Base-by-base conservation (phyloP, 2,113 vertebrate genomes). In the Hippolais icterina region DNA sequence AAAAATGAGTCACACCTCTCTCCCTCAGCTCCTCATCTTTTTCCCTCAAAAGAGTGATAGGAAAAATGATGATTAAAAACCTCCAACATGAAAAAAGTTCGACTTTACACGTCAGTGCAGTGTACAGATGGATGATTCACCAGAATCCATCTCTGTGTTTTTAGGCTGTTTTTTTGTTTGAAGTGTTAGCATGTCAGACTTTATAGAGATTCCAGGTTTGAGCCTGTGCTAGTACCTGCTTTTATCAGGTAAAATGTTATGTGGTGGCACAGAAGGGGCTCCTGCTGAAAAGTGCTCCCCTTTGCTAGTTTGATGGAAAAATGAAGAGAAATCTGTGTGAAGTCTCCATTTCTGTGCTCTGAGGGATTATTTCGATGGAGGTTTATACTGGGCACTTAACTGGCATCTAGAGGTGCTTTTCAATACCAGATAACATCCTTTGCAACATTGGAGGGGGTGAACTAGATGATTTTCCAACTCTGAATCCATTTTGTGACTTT, bases 71-170 rank as follows among this genome's bases (percentile, higher is more conserved):
- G 69, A 94, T 87, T 85, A 91, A 95, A 96, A 95, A 88, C 75
- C 78, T 77, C 52, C 66, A 87, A 25, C 54, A 31, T 29, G 63
- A 78, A 87, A 74, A 59, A 94, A 71, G 78, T 94, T 91, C 0
- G 56, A 41, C 84, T 77, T 77, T 70, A 12, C 57, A 71, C 59
- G 21, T 95, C 95, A 97, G 39, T 29, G 66, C 84, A 91, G 78
- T 46, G 91, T 92, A 83, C 57, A 29, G 81, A 77, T 56, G 87
- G 87, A 87, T 96, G 95, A 97, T 96, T 97, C 96, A 97, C 83
- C 85, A 74, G 46, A 41, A 74, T 80, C 84, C 54, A 35, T 80
- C 84, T 77, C 94, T 59, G 46, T 74, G 50, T 52, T 92, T 86
- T 90, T 79, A 54, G 79, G 87, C 9, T 80, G 57, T 6, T 41